Evolutionary conservation across 2,113 vertebrate genomes (phyloP).

Genomic region (Petroica traversi): DNA sequence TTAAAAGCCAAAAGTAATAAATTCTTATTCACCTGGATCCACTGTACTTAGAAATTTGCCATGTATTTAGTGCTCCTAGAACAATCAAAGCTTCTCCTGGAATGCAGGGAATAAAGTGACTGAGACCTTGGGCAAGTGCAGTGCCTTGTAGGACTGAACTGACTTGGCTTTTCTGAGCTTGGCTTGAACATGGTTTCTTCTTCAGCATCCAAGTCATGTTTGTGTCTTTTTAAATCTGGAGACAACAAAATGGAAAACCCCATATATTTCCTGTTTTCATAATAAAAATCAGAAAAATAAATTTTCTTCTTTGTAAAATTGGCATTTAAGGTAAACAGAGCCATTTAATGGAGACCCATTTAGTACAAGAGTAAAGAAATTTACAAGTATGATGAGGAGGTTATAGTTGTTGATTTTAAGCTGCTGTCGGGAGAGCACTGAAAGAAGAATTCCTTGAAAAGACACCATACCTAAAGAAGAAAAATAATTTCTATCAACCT

Average conservation of each 20-base stretch:
- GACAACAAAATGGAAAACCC: background rate
- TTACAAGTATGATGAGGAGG: background rate
- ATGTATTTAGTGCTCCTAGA: background rate
- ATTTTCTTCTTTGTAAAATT: background rate
- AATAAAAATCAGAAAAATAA: background rate
- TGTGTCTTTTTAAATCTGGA: background rate
- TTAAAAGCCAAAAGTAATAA: background rate
- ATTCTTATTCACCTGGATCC: background rate
- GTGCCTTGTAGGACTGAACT: background rate
- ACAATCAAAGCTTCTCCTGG: background rate
- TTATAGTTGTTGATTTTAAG: background rate
- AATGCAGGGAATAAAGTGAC: background rate
- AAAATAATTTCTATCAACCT: background rate
- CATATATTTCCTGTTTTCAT: background rate
- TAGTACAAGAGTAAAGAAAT: background rate
- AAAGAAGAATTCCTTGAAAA: background rate
- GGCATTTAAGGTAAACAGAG: background rate
- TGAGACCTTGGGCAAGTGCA: background rate
- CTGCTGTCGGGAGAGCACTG: background rate
- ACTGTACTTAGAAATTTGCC: background rate
- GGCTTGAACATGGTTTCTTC: background rate
- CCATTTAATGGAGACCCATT: background rate
- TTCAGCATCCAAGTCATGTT: background rate
- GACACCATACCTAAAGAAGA: background rate
- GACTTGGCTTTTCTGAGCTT: background rate